Conservation (phyloP, 2,888 invertebrate species). For the Drosophila seclusa region DNA sequence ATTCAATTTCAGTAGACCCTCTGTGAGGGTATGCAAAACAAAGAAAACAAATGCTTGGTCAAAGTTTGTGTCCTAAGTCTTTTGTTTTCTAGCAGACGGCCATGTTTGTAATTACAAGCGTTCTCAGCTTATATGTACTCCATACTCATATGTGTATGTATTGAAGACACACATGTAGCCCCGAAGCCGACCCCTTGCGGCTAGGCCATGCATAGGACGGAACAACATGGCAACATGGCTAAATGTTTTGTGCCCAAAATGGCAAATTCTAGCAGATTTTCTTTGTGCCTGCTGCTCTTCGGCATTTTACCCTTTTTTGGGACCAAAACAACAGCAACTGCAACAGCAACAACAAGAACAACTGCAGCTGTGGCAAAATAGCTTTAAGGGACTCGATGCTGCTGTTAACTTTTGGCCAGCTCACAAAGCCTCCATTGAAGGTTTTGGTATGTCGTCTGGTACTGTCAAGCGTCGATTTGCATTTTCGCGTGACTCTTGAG, state of each 20-base stretch:
- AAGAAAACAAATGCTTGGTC: slow-evolving; percentile 11
- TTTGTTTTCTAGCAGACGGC: slow-evolving; percentile 46
- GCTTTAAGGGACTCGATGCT: slow-evolving; percentile 15
- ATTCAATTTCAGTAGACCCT: neutral
- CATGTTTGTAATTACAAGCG: slow-evolving; percentile 69
- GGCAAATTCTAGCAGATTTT: slow-evolving; percentile 76
- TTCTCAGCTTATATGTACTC: slow-evolving; percentile 43
- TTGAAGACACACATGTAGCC: slow-evolving; percentile 4
- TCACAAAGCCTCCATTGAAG: slow-evolving; percentile 1
- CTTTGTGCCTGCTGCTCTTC: slow-evolving; percentile 43
- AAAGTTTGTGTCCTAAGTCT: slow-evolving; percentile 60
- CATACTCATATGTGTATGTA: neutral
- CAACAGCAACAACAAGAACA: neutral
- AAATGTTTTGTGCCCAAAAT: slow-evolving; percentile 73
- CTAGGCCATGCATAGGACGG: slow-evolving; percentile 3
- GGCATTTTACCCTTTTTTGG: slow-evolving; percentile 68
- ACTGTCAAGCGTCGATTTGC: slow-evolving; percentile 70
- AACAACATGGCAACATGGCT: slow-evolving; percentile 61
- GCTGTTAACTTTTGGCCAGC: slow-evolving; percentile 20
- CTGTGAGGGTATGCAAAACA: neutral
- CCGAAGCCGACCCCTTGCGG: slow-evolving; percentile 30
- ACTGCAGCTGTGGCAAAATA: slow-evolving; percentile 21
- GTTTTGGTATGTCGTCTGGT: slow-evolving; percentile 8
- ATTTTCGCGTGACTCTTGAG: slow-evolving; percentile 72
- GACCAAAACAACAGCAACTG: slow-evolving; percentile 9